Conservation (phyloP, 2,888 invertebrate genomes). For the Diploptera punctata region DNA sequence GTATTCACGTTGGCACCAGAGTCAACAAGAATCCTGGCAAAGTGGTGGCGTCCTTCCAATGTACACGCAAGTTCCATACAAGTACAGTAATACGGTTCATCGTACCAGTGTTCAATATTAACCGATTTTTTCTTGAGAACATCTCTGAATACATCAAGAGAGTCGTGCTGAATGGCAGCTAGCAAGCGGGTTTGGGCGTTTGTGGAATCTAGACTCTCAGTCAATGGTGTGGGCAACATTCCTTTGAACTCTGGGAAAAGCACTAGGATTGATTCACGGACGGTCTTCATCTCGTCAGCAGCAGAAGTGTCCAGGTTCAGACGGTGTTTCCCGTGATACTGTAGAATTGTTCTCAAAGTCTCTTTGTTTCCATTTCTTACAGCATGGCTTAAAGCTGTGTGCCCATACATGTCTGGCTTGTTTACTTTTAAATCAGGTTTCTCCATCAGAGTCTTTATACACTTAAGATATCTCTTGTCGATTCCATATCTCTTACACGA, state of each 20-base stretch:
- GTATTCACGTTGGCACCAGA: conserved; percentile 23
- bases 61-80: conserved; percentile 1
- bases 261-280: neutral
- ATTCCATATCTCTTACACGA: neutral
- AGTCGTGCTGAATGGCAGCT: conserved; percentile 6
- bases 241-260: conserved; percentile 6
- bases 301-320: conserved; percentile 14
- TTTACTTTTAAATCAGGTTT: conserved; percentile 1
- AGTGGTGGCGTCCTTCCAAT: neutral
- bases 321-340: conserved; percentile 4
- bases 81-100: conserved; percentile 21
- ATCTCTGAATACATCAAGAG: neutral
- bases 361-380: conserved; percentile 11
- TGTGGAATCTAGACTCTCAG: neutral
- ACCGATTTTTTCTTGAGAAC: neutral
- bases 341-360: conserved; percentile 1
- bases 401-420: conserved; percentile 24
- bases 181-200: neutral
- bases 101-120: conserved; percentile 17
- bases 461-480: neutral
- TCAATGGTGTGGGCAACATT: conserved; percentile 7
- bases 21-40: neutral
- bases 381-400: conserved; percentile 17
- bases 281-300: conserved; percentile 23
- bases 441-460: conserved; percentile 7